These are phyloP conservation scores for Eilema caniola DNA, from an alignment of 2,888 invertebrate species.

Conservation along the genomic window DNA sequence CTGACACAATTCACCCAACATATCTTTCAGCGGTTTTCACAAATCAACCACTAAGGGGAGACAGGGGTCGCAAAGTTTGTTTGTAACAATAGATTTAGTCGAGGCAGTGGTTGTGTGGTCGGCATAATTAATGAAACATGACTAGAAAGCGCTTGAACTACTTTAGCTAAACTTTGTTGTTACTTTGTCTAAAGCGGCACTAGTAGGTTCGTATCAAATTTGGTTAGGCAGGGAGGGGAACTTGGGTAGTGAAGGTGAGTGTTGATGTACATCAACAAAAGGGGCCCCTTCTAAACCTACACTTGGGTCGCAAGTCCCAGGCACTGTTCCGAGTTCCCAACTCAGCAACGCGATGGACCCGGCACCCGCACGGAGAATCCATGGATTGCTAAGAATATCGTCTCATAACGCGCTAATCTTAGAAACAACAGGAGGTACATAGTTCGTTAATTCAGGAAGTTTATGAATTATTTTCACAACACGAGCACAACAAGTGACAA, in stretches of 20 bases:
- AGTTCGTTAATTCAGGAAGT: neutral
- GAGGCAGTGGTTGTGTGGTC: neutral
- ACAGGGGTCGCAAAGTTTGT: neutral
- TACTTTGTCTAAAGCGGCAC: too few relatives aligned
- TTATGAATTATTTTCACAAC: constrained; percentile 1
- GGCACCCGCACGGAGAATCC: too few relatives aligned
- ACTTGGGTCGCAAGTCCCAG: too few relatives aligned
- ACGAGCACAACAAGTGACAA: neutral
- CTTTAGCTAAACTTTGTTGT: too few relatives aligned
- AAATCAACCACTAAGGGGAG: neutral
- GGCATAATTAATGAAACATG: constrained; percentile 2
- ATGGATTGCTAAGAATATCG: too few relatives aligned
- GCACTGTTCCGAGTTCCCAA: too few relatives aligned
- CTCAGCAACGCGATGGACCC: too few relatives aligned
- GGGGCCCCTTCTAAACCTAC: too few relatives aligned
- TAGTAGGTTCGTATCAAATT: too few relatives aligned
- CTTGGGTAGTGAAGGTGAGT: too few relatives aligned
- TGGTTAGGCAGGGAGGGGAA: too few relatives aligned
- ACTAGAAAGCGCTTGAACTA: neutral
- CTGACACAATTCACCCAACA: neutral
- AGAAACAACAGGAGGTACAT: neutral
- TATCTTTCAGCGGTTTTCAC: constrained; percentile 2
- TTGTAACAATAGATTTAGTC: neutral
- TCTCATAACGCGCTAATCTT: constrained; percentile 4
- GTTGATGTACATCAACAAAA: too few relatives aligned